These are phyloP conservation scores for Diorhabda elongata DNA, from an alignment of 1,140 invertebrate species.

Conservation along the genomic window DNA sequence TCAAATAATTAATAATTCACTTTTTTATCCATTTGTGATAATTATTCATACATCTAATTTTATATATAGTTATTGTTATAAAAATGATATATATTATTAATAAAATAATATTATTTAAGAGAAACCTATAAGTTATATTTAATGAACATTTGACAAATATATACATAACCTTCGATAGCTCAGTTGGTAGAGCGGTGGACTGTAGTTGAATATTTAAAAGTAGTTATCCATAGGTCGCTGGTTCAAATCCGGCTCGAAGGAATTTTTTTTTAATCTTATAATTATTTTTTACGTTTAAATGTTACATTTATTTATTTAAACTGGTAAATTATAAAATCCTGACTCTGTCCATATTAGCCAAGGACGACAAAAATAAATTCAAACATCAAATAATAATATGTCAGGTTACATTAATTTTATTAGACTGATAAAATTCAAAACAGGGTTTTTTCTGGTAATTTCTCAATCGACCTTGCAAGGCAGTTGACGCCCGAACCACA, in stretches of 20 bases:
- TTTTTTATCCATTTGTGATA: too few relatives aligned
- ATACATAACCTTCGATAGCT: slow-evolving; percentile 66
- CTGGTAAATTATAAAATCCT: too few relatives aligned
- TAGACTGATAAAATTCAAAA: background rate
- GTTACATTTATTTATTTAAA: too few relatives aligned
- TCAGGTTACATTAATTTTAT: background rate
- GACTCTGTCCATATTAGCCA: too few relatives aligned
- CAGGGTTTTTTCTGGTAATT: background rate
- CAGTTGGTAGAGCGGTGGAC: slow-evolving; percentile 87
- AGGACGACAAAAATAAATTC: too few relatives aligned
- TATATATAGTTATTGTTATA: too few relatives aligned
- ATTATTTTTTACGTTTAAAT: too few relatives aligned
- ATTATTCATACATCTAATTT: too few relatives aligned
- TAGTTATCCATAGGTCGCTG: slow-evolving; percentile 61
- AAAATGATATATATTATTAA: background rate
- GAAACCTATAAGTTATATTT: background rate
- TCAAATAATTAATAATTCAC: too few relatives aligned
- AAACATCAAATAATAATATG: too few relatives aligned
- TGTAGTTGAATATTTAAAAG: slow-evolving; percentile 54
- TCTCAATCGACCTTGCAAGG: slow-evolving; percentile 4
- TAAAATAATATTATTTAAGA: background rate
- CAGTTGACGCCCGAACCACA: background rate
- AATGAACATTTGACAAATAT: background rate
- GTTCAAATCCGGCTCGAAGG: slow-evolving; percentile 68
- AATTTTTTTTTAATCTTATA: slow-evolving; percentile 26